Percentiles rank a stretch among this genome's conserved stretches.
phyloP scores from a whole-genome alignment of 2,888 invertebrate species.

The Acanthosepion lycidas region DNA sequence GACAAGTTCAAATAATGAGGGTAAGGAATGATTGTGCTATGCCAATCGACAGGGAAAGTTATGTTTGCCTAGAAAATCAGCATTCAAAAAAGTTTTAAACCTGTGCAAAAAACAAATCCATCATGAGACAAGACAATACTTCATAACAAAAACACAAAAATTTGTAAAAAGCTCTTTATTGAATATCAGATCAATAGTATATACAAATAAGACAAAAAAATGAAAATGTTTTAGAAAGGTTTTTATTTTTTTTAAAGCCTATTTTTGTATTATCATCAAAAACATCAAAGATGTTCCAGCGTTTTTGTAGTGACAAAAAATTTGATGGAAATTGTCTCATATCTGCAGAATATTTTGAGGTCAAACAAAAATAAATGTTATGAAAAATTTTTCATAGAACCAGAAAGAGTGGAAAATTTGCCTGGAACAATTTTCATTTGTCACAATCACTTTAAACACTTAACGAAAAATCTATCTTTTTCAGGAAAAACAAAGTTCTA shows the following conservation, averaged over 20 bases:
- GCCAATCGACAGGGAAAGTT: no score
- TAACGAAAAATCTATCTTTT: not conserved
- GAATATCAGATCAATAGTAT: not conserved
- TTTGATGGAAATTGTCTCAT: not conserved
- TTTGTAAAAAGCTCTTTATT: conserved; percentile 20
- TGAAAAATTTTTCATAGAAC: not conserved
- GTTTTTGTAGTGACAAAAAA: not conserved
- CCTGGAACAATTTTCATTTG: not conserved
- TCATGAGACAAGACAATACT: not conserved
- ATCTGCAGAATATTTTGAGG: not conserved
- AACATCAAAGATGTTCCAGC: not conserved
- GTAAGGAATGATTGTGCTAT: no score
- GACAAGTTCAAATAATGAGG: no score
- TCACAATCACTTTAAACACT: not conserved
- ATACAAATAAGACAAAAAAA: not conserved
- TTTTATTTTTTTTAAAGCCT: not conserved
- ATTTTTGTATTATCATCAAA: not conserved
- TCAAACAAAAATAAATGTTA: not conserved
- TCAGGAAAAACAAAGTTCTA: not conserved
- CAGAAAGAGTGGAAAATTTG: not conserved
- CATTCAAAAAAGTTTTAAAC: no score
- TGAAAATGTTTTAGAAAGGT: not conserved
- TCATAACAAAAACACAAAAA: not conserved
- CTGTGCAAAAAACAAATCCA: no score
- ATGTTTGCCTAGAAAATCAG: no score